phyloP scores from a whole-genome alignment of 2,797 vertebrate genomes.

The Parauchenoglanis punctatus region DNA sequence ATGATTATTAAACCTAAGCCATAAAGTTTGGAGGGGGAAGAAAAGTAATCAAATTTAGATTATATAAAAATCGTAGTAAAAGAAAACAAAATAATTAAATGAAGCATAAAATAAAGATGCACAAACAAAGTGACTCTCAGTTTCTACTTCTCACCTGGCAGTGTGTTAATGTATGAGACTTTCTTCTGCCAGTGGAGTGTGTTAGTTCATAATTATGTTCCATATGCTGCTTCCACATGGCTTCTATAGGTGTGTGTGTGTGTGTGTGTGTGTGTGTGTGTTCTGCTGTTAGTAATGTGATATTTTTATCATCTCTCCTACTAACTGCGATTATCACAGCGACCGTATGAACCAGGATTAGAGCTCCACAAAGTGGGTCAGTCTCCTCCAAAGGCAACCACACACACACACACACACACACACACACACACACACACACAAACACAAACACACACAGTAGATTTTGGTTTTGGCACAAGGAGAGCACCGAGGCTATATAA shows the following conservation, averaged over 20 bases:
- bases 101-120: neutral
- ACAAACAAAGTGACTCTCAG: neutral
- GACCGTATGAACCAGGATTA: constrained; percentile 66
- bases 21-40: neutral
- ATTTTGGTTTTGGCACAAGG: neutral
- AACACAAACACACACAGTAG: neutral
- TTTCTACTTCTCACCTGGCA: neutral
- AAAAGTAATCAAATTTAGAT: neutral
- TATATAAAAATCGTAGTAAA: neutral
- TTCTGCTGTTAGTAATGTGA: constrained; percentile 42
- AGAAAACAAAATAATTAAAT: neutral
- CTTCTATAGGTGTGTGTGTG: neutral
- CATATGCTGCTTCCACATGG: neutral
- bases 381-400: neutral
- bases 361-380: constrained; percentile 73
- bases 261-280: neutral
- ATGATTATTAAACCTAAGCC: neutral
- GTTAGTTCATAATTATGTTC: neutral
- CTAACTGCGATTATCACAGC: constrained; percentile 30
- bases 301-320: constrained; percentile 42
- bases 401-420: neutral
- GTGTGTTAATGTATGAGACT: neutral
- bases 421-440: constrained; percentile 24
- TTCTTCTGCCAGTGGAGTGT: neutral
- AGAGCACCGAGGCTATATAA: neutral